A percentile compares a stretch with the other conserved stretches of the same genome.
Evolutionary conservation across 2,113 vertebrate genomes (phyloP).

Genomic region (Oceanodroma tethys): DNA sequence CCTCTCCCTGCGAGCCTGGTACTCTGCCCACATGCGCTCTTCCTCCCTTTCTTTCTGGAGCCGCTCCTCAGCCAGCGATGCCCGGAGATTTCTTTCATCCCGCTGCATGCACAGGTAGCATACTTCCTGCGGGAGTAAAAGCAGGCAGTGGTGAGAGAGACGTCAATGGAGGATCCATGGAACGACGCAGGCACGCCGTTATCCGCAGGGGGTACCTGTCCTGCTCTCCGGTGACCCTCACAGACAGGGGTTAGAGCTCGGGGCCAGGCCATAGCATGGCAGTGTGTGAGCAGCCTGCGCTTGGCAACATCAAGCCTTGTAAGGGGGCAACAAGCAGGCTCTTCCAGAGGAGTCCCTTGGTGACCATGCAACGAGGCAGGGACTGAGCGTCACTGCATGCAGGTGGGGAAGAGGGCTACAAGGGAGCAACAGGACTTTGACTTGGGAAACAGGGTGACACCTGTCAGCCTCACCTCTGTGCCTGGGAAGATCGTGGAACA

Average conservation of each 20-base stretch:
- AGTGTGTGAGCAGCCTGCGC: too few species aligned
- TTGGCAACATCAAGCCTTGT: too few species aligned
- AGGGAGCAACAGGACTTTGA: too few species aligned
- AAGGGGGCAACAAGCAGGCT: too few species aligned
- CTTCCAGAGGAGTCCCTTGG: too few species aligned
- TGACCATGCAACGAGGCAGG: too few species aligned
- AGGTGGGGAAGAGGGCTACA: too few species aligned
- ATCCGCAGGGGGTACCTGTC: neutral
- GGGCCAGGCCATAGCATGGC: neutral
- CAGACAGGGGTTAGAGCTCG: neutral
- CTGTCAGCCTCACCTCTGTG: too few species aligned
- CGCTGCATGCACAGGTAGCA: neutral
- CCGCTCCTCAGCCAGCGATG: neutral
- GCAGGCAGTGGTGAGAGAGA: neutral
- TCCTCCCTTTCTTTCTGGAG: neutral
- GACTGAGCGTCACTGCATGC: too few species aligned
- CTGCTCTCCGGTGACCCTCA: neutral
- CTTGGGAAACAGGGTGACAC: too few species aligned
- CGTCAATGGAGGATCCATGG: too few species aligned
- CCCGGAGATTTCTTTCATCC: neutral
- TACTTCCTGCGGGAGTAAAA: neutral
- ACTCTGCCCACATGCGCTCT: neutral
- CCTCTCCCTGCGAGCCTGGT: neutral
- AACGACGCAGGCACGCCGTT: fast-evolving
- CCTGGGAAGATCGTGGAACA: too few species aligned